Evolutionary conservation across 92 coral and sea anemone genomes (phyloP).

Genomic region (Parazoanthus swiftii): DNA sequence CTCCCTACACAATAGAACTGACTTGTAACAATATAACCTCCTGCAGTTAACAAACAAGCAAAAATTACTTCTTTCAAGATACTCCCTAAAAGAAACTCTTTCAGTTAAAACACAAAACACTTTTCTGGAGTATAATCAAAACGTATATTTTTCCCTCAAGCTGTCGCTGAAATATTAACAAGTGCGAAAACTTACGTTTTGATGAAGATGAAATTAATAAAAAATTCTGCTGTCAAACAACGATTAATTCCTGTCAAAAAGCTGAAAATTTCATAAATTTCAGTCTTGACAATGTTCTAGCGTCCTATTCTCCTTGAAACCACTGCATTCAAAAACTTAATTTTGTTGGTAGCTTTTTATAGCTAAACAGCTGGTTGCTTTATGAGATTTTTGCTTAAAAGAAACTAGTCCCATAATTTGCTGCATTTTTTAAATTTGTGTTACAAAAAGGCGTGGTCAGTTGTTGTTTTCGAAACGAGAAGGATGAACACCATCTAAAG

Average conservation of each 20-base stretch:
- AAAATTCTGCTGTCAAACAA: slow-evolving; percentile 19
- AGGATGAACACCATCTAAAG: background rate
- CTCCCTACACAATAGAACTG: background rate
- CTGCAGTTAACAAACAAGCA: background rate
- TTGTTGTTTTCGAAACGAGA: background rate
- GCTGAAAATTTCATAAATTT: background rate
- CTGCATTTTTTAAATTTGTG: background rate
- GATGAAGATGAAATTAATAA: slow-evolving; percentile 46
- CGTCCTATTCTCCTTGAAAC: background rate
- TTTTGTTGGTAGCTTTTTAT: background rate
- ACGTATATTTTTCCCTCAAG: background rate
- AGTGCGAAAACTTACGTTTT: slow-evolving; percentile 6
- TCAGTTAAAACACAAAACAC: background rate
- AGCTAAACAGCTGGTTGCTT: background rate
- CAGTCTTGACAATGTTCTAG: background rate
- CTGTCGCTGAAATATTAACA: slow-evolving; percentile 13
- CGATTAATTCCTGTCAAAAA: slow-evolving; percentile 14
- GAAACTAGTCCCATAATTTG: background rate
- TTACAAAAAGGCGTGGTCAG: slow-evolving; percentile 15
- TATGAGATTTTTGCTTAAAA: background rate
- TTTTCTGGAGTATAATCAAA: background rate
- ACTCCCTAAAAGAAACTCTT: background rate
- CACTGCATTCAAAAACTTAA: background rate
- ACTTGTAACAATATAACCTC: background rate
- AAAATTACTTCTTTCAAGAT: background rate